Evolutionary conservation across 2,797 vertebrate species (phyloP), one percentile per base, ranked within the genome.

Genomic region (Myioborus melanocephalus): DNA sequence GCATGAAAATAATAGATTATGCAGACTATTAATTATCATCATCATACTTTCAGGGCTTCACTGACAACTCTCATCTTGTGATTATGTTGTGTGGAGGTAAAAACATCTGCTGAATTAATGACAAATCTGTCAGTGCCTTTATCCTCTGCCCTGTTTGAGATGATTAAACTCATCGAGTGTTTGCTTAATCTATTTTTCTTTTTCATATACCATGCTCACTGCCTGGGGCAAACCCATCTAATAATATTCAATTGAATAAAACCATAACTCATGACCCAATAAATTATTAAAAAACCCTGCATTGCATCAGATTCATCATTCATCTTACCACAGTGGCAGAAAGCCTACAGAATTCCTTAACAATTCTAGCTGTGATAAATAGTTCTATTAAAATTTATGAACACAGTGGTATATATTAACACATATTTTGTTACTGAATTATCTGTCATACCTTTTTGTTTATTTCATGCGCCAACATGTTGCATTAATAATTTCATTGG

Each of bases 231-330:
- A 98, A 96, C 95, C 97, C 97, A 98, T 98, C 95, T 97, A 98
- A 98, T 97, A 97, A 98, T 98, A 98, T 97, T 97, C 97, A 97
- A 95, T 98, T 97, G 97, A 97, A 97, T 96, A 97, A 97, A 98
- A 97, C 96, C 96, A 98, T 98, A 98, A 98, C 97, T 98, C 97
- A 98, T 97, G 98, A 98, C 96, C 97, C 94, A 98, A 97, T 97
- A 98, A 98, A 98, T 98, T 98, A 97, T 98, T 98, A 98, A 98
- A 89, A 93, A 97, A 82, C 72, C 65, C 85, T 87, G 71, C 12
- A 21, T 94, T 96, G 77, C 83, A 96, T 97, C 90, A 95, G 93
- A 97, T 96, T 97, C 95, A 97, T 98, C 97, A 97, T 98, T 97
- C 95, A 97, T 97, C 96, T 95, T 89, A 91, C 91, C 83, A 89